Percentiles rank a stretch among this genome's conserved stretches.
phyloP scores from a whole-genome alignment of 2,113 vertebrate genomes.

The Nothoprocta pentlandii region DNA sequence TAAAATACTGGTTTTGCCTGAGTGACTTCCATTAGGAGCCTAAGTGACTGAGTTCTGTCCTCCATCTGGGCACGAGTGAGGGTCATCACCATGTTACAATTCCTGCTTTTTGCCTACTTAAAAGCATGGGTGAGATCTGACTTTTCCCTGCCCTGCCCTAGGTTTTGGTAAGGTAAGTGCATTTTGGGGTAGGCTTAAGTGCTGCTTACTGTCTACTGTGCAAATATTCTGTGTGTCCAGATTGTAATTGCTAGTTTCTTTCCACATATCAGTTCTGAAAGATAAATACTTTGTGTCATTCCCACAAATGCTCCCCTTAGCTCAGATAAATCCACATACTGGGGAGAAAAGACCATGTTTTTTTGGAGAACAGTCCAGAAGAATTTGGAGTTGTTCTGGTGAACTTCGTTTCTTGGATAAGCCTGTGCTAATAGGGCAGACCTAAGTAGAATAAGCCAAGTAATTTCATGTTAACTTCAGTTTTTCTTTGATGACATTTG shows the following conservation, averaged over 20 bases:
- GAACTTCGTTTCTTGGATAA: background rate
- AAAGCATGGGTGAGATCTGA: accelerated
- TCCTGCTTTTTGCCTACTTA: background rate
- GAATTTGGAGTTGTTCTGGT: background rate
- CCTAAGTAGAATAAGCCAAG: background rate
- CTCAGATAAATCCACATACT: background rate
- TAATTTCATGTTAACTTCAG: background rate
- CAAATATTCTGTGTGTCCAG: background rate
- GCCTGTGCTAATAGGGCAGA: background rate
- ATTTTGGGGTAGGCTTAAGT: background rate
- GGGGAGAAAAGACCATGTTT: background rate
- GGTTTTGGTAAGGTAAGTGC: background rate
- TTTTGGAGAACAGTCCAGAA: background rate
- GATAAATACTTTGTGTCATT: background rate
- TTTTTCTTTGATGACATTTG: background rate
- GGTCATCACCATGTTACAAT: background rate
- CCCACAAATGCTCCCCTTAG: background rate
- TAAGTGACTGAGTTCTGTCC: accelerated
- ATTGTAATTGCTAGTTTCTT: background rate
- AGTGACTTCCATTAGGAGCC: background rate
- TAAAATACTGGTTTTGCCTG: background rate
- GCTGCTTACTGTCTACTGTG: background rate
- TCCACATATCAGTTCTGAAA: background rate
- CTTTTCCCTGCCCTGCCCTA: background rate
- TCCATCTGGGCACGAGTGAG: background rate